Base-by-base conservation (phyloP, 2,888 invertebrate species). In the Imbricaverruca yamaguchii region DNA sequence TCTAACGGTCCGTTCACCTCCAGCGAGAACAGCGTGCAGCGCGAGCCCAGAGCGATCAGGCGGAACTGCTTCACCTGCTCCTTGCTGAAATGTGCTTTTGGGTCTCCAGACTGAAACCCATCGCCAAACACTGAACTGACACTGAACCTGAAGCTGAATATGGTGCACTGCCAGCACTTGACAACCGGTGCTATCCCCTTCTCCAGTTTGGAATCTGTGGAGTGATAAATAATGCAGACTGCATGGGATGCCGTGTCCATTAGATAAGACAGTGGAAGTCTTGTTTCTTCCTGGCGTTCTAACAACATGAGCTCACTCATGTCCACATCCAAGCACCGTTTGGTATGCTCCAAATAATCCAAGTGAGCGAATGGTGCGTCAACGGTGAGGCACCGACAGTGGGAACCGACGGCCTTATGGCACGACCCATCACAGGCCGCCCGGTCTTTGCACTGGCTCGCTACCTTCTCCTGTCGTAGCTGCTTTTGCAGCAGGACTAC, bases 81-180 rank as follows among this genome's bases (percentile, higher is more conserved):
- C 4, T 13, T 7, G 59, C 1, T 13, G 11, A 59, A 11, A 59
- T 15, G 0, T 59, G 59, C 59, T 59, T 59, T 15, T 65, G 9
- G 9, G 4, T 23, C 0, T 0, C 61, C 3, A 2, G 23, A 4
- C 8, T 7, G 23, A 13, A 13, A 4, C 1, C 10, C 53, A 55
- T 59, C 59, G 11, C 53, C 53, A 21, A 74, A 55, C 55, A 55
- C 0, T 0, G 18, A 18, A 18, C 15, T 9, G 21, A 21, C 21
- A 21, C 8, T 9, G 15, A 74, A 2, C 11, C 18, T 55, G 21
- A 74, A 18, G 9, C 11, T 18, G 15, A 55, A 21, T 8, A 74
- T 53, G 21, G 74, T 11, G 55, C 74, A 74, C 74, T 74, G 74
- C 74, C 74, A 74, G 74, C 74, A 74, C 55, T 55, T 53, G 21